phyloP scores from a whole-genome alignment of 1,140 invertebrate genomes.

The Aporrectodea caliginosa region DNA sequence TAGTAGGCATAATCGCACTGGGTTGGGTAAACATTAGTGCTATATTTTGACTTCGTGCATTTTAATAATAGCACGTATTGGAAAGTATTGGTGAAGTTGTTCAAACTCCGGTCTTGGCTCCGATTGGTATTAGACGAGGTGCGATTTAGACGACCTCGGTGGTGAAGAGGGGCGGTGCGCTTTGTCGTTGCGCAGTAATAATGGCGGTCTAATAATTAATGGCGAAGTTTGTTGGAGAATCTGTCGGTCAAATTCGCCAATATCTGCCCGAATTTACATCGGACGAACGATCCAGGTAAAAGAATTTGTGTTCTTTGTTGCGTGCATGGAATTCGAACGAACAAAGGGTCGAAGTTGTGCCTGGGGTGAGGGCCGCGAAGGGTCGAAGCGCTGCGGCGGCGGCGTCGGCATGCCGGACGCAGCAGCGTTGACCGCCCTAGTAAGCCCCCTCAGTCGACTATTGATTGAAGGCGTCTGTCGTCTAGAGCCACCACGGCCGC shows the following conservation, averaged over 20 bases:
- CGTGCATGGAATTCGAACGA: background rate
- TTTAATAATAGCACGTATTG: too few relatives aligned
- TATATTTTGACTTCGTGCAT: too few relatives aligned
- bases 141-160: background rate
- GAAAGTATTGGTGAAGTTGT: too few relatives aligned
- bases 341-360: background rate
- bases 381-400: background rate
- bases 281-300: background rate
- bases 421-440: background rate
- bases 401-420: background rate
- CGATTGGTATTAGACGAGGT: background rate
- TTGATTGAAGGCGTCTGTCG: background rate
- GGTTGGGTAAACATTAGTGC: too few relatives aligned
- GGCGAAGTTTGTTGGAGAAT: background rate
- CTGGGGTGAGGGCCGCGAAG: background rate
- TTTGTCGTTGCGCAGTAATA: background rate
- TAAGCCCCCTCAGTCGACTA: too few relatives aligned
- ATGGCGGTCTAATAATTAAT: background rate
- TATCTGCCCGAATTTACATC: background rate
- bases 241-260: background rate
- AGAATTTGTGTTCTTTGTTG: background rate
- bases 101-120: too few relatives aligned
- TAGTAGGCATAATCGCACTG: too few relatives aligned
- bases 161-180: background rate
- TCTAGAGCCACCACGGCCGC: background rate